Evolutionary conservation across 2,797 vertebrate species (phyloP).

Genomic region (Eutrigla gurnardus): DNA sequence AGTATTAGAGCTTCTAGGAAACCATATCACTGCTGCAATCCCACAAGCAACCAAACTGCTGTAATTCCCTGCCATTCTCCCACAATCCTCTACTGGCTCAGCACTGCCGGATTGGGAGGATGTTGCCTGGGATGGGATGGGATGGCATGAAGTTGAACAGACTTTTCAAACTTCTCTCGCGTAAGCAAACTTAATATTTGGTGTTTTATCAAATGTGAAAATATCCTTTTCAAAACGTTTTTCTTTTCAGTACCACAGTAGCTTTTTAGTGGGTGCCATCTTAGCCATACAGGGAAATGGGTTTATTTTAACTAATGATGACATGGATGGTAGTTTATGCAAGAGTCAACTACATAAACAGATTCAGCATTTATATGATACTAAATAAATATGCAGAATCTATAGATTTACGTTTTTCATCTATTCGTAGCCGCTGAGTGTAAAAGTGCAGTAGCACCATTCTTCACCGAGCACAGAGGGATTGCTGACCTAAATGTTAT

Average conservation of each 20-base stretch:
- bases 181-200: constrained; percentile 4
- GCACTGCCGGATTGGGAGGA: constrained; percentile 19
- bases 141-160: constrained; percentile 15
- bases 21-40: constrained; percentile 49
- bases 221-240: background rate
- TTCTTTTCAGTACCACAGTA: background rate
- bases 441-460: too few species aligned
- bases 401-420: too few species aligned
- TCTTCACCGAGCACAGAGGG: too few species aligned
- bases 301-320: background rate
- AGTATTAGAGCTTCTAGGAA: constrained; percentile 36
- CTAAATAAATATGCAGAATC: background rate
- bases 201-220: background rate
- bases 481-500: too few species aligned
- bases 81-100: constrained; percentile 42
- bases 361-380: too few species aligned
- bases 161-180: constrained; percentile 13
- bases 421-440: too few species aligned
- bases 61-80: constrained; percentile 53
- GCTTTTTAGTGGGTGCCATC: background rate
- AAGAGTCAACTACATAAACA: background rate
- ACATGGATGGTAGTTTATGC: background rate
- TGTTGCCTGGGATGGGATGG: constrained; percentile 9
- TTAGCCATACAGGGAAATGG: background rate
- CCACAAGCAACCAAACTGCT: constrained; percentile 42